These are phyloP conservation scores for Hydropsyche tenuis DNA, from an alignment of 1,140 invertebrate genomes.

Conservation along the genomic window DNA sequence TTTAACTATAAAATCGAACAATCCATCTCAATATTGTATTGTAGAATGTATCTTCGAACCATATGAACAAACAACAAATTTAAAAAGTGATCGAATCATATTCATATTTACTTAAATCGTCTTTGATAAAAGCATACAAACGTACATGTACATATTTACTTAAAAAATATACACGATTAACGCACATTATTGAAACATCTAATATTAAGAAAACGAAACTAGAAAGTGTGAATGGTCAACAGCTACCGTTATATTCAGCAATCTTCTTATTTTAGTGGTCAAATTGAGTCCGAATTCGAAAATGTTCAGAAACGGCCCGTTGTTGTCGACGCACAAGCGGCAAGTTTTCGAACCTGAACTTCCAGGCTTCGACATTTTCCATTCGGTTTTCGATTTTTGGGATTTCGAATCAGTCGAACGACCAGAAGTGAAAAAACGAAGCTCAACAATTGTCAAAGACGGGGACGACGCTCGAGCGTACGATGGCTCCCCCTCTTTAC, in stretches of 20 bases:
- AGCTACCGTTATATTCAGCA: slow-evolving; percentile 34
- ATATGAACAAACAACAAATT: neutral
- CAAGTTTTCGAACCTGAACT: slow-evolving; percentile 41
- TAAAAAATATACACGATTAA: no score
- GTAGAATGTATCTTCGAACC: no score
- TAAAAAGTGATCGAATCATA: neutral
- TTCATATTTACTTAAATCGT: neutral
- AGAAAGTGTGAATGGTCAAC: no score
- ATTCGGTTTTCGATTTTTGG: no score
- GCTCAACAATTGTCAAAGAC: no score
- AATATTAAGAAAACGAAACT: no score
- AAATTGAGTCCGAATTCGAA: slow-evolving; percentile 44
- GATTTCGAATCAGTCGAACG: no score
- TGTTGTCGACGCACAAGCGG: slow-evolving; percentile 40
- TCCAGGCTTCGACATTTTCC: no score
- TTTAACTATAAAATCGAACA: neutral
- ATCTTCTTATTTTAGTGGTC: slow-evolving; percentile 35
- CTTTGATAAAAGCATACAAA: neutral
- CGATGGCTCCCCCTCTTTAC: no score
- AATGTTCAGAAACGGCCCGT: slow-evolving; percentile 47
- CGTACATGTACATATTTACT: neutral
- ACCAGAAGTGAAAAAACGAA: no score
- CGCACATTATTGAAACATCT: no score
- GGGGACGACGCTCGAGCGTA: no score
- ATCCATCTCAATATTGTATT: neutral